Conservation (phyloP, 2,888 invertebrate species). For the Caenorhabditis sp. region DNA sequence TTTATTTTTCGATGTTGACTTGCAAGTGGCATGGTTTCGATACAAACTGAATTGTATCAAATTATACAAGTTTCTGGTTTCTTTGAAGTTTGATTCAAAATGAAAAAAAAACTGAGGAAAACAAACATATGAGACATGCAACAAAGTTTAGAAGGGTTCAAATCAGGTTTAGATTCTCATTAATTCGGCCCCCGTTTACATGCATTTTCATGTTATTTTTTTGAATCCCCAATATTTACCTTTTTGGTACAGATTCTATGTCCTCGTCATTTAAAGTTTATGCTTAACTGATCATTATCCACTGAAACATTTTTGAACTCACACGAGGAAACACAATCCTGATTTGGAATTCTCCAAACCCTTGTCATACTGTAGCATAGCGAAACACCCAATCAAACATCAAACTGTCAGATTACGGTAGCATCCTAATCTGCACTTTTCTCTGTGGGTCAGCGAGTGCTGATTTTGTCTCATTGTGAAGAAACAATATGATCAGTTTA, state of each 20-base stretch:
- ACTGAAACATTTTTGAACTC: not conserved
- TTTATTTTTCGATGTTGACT: not conserved
- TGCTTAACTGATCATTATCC: constrained; percentile 26
- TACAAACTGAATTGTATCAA: not conserved
- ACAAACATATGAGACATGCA: constrained; percentile 24
- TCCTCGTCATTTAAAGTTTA: constrained; percentile 28
- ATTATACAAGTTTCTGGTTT: not conserved
- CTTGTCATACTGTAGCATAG: constrained; percentile 11
- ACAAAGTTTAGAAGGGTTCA: constrained; percentile 1
- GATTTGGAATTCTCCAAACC: not conserved
- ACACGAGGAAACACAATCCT: not conserved
- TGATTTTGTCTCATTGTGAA: constrained; percentile 14
- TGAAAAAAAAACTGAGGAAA: not conserved
- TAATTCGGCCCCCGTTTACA: constrained; percentile 18
- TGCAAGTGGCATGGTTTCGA: not conserved
- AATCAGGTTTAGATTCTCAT: constrained; percentile 16
- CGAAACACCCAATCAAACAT: constrained; percentile 11
- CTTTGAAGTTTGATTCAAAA: not conserved
- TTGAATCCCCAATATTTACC: constrained; percentile 12
- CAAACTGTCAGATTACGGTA: constrained; percentile 29
- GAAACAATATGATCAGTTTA: constrained; percentile 14
- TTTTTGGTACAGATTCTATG: not conserved
- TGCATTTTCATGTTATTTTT: constrained; percentile 24
- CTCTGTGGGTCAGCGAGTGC: not conserved
- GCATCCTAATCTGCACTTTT: not conserved